phyloP scores from a whole-genome alignment of 2,797 vertebrate species.

The Acrossocheilus wenchowensis region DNA sequence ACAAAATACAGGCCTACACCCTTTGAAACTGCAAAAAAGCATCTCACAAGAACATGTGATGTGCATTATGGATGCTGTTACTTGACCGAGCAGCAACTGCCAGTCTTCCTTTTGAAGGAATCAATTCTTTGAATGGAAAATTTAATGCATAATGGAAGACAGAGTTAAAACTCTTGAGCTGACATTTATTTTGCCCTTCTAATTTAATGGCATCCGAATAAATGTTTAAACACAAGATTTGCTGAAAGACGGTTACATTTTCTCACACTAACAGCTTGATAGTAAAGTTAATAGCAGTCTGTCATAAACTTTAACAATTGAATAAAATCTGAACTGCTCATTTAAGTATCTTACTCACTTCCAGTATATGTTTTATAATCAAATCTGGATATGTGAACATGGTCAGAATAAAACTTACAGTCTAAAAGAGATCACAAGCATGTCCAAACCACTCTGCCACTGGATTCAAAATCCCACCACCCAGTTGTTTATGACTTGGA shows the following conservation, averaged over 20 bases:
- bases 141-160: neutral
- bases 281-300: constrained; percentile 5
- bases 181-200: constrained; percentile 13
- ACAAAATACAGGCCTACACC: neutral
- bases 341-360: neutral
- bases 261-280: constrained; percentile 13
- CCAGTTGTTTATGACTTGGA: neutral
- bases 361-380: constrained; percentile 7
- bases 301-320: neutral
- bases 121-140: neutral
- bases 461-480: constrained; percentile 18
- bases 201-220: neutral
- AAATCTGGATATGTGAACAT: constrained; percentile 24
- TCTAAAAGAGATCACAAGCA: neutral
- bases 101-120: neutral
- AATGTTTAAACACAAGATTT: constrained; percentile 18
- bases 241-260: neutral
- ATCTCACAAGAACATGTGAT: neutral
- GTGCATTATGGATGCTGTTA: neutral
- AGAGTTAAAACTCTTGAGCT: neutral
- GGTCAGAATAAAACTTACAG: neutral
- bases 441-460: constrained; percentile 8
- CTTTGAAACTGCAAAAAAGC: neutral
- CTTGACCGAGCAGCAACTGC: neutral
- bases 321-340: constrained; percentile 23